phyloP scores from a whole-genome alignment of 1,140 invertebrate genomes.

The Drosophila lowei region DNA sequence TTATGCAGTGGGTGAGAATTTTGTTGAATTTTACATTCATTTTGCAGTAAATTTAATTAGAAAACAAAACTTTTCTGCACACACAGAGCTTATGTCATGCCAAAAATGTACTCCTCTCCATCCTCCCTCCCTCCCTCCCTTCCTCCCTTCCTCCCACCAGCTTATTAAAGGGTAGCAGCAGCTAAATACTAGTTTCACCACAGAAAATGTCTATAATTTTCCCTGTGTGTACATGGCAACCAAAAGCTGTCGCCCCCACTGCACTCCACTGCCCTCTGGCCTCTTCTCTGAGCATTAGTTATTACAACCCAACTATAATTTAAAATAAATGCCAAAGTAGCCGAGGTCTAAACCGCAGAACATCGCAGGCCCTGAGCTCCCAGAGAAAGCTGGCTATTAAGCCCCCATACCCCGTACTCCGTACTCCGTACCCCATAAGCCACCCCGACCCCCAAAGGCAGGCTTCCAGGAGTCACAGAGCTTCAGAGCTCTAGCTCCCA shows the following conservation, averaged over 20 bases:
- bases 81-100: conserved; percentile 27
- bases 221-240: conserved; percentile 55
- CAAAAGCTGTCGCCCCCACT: conserved; percentile 7
- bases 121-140: too few species aligned
- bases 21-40: conserved; percentile 57
- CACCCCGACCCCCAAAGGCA: too few species aligned
- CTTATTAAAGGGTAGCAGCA: conserved; percentile 44
- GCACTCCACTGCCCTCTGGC: too few species aligned
- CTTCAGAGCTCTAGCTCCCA: background rate
- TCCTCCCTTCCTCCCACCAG: too few species aligned
- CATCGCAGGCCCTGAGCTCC: conserved; percentile 37
- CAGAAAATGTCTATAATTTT: conserved; percentile 71
- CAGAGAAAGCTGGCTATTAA: conserved; percentile 60
- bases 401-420: conserved; percentile 19
- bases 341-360: conserved; percentile 69
- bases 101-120: conserved; percentile 16
- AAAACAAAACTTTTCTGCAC: conserved; percentile 25
- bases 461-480: conserved; percentile 14
- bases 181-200: conserved; percentile 41
- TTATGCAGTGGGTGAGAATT: conserved; percentile 63
- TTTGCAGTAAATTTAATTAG: conserved; percentile 63
- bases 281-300: conserved; percentile 63
- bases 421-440: background rate
- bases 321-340: conserved; percentile 81
- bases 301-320: conserved; percentile 77